phyloP scores from a whole-genome alignment of 1,140 invertebrate species.

The Trigoniulus corallinus region DNA sequence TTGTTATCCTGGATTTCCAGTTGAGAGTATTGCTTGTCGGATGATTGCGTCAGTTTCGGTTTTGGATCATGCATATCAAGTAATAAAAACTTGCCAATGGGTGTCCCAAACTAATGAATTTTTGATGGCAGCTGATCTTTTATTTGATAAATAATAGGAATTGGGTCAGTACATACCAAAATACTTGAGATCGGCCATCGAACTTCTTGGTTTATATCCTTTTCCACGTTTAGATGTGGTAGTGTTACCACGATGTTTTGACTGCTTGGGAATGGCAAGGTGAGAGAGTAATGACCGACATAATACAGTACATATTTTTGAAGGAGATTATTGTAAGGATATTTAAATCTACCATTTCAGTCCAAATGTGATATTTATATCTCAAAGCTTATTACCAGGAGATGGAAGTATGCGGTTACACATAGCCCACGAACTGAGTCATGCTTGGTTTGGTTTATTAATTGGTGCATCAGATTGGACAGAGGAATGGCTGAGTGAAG shows the following conservation, averaged over 20 bases:
- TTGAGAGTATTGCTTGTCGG: too few relatives aligned
- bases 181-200: constrained; percentile 17
- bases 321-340: too few relatives aligned
- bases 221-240: constrained; percentile 28
- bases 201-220: constrained; percentile 25
- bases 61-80: too few relatives aligned
- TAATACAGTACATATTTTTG: too few relatives aligned
- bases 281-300: constrained; percentile 8
- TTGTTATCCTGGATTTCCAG: too few relatives aligned
- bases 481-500: constrained; percentile 34
- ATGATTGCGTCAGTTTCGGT: too few relatives aligned
- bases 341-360: too few relatives aligned
- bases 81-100: too few relatives aligned
- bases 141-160: constrained; percentile 9
- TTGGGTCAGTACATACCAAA: constrained; percentile 15
- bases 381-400: constrained; percentile 24
- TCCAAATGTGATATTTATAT: constrained; percentile 28
- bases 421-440: constrained; percentile 28
- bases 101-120: too few relatives aligned
- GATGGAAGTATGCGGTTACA: constrained; percentile 22
- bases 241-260: constrained; percentile 26
- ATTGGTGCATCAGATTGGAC: constrained; percentile 30
- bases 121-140: neutral
- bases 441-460: constrained; percentile 30
- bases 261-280: constrained; percentile 28